Conservation (phyloP, 2,888 invertebrate species). For the Argyra leucocephala region DNA sequence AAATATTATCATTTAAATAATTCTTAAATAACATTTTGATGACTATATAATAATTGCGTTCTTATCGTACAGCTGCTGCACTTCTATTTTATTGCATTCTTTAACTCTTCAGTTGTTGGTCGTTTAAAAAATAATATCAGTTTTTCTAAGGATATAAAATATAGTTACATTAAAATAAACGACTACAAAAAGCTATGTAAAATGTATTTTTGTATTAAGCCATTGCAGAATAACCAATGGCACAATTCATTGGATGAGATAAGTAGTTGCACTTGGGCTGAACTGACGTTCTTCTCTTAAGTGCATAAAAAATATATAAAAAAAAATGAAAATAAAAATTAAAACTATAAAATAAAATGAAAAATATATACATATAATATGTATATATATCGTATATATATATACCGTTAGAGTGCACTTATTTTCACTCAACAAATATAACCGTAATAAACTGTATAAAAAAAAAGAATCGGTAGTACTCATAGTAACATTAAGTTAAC, state of each 20-base stretch:
- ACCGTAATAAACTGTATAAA: too few species aligned
- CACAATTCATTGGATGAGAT: not conserved
- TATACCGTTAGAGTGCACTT: not conserved
- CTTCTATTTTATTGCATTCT: too few species aligned
- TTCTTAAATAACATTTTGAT: too few species aligned
- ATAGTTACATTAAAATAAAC: not conserved
- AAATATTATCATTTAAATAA: too few species aligned
- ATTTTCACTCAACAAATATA: not conserved
- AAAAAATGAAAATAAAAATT: not conserved
- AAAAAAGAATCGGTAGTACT: too few species aligned
- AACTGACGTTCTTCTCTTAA: not conserved
- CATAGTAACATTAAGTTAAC: too few species aligned
- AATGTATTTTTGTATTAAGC: not conserved
- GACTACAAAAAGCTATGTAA: too few species aligned
- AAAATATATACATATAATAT: too few species aligned
- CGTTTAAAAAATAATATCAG: not conserved
- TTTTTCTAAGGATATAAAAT: not conserved
- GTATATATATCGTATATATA: too few species aligned
- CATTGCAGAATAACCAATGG: not conserved
- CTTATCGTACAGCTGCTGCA: too few species aligned
- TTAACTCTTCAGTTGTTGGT: not conserved
- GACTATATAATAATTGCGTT: too few species aligned
- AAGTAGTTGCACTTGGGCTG: not conserved
- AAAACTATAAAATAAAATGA: not conserved
- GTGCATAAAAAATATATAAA: not conserved